These are phyloP conservation scores for Cephus pygmeus DNA, from an alignment of 2,888 invertebrate species.

Conservation along the genomic window DNA sequence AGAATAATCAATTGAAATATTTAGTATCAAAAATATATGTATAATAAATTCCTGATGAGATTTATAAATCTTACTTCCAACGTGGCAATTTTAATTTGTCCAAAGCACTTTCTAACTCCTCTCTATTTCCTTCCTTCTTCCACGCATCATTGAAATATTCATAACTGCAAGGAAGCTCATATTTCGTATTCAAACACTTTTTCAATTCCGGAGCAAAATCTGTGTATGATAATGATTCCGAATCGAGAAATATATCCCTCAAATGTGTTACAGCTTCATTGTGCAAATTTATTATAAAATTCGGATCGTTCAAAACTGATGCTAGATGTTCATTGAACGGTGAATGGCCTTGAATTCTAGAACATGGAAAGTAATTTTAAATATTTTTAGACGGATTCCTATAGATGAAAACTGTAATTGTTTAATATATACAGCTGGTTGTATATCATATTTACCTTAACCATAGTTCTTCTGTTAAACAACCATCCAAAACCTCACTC, in stretches of 20 bases:
- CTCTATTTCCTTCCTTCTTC: slow-evolving; percentile 68
- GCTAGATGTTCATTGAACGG: slow-evolving; percentile 45
- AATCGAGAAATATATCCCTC: slow-evolving; percentile 71
- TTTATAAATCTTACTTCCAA: slow-evolving; percentile 55
- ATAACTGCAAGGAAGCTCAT: slow-evolving; percentile 72
- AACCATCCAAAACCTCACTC: slow-evolving; percentile 40
- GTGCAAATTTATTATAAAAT: slow-evolving; percentile 73
- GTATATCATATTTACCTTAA: slow-evolving; percentile 43
- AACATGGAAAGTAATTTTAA: slow-evolving; percentile 16
- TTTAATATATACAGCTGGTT: background rate
- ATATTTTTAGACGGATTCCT: background rate
- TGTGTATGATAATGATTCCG: slow-evolving; percentile 71
- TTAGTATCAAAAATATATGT: background rate
- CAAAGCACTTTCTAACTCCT: slow-evolving; percentile 69
- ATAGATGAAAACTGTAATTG: background rate
- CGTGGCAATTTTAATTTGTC: slow-evolving; percentile 70
- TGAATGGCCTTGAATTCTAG: slow-evolving; percentile 54
- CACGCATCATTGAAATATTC: slow-evolving; percentile 76
- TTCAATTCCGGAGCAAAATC: slow-evolving; percentile 76
- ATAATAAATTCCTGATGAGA: background rate
- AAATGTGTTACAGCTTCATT: slow-evolving; percentile 76
- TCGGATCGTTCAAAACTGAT: slow-evolving; percentile 69
- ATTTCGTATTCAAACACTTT: slow-evolving; percentile 66
- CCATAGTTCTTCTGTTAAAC: slow-evolving; percentile 58
- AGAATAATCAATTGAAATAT: background rate